Evolutionary conservation across 2,888 invertebrate genomes (phyloP).

Genomic region (Trachelus iudaicus): DNA sequence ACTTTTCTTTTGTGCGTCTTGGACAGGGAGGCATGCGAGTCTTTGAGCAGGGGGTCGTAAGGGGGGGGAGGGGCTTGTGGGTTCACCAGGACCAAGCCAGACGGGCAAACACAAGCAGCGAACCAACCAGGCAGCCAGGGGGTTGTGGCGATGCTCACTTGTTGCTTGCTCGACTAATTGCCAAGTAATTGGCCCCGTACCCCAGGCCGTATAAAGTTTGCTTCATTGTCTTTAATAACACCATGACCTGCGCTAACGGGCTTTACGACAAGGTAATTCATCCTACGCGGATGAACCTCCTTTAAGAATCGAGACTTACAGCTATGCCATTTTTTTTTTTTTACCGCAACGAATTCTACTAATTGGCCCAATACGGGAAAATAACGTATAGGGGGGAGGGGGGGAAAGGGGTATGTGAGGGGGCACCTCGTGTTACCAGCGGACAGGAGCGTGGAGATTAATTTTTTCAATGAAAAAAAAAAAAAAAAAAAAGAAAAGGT

Average conservation of each 20-base stretch:
- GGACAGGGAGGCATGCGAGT: conserved; percentile 18
- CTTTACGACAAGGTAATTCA: not conserved
- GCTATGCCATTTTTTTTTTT: not conserved
- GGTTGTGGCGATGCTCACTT: conserved; percentile 61
- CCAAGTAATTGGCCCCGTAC: conserved; percentile 64
- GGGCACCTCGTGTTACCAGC: too few species aligned
- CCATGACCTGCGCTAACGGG: conserved; percentile 61
- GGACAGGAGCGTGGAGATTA: not conserved
- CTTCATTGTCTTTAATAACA: conserved; percentile 66
- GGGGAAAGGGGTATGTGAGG: too few species aligned
- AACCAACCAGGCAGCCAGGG: conserved; percentile 33
- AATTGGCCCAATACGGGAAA: not conserved
- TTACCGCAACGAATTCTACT: not conserved
- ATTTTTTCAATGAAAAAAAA: not conserved
- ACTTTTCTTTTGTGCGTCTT: conserved; percentile 16
- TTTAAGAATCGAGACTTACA: not conserved
- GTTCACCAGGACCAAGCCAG: conserved; percentile 6
- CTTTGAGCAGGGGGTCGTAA: not conserved
- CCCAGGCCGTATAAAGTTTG: conserved; percentile 62
- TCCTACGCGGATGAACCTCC: not conserved
- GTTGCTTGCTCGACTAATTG: conserved; percentile 65
- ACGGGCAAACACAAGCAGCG: conserved; percentile 7
- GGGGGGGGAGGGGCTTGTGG: not conserved
- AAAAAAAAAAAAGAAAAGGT: not conserved
- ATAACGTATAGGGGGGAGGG: not conserved